These are phyloP conservation scores for Cercopithecus neglectus DNA, from an alignment of 2,797 vertebrate genomes.

Conservation along the genomic window DNA sequence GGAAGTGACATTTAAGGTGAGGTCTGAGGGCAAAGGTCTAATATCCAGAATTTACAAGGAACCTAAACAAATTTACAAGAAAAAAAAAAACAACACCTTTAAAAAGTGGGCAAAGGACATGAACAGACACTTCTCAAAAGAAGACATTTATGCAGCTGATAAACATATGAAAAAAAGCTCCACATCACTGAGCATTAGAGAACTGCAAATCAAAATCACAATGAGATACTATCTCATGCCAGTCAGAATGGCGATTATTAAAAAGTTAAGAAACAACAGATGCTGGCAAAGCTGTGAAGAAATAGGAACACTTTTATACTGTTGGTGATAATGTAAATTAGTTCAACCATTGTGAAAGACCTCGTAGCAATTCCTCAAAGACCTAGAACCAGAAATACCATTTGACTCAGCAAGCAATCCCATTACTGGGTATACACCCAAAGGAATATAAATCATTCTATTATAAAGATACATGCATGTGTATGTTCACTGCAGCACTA, in stretches of 20 bases:
- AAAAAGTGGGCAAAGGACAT: not conserved
- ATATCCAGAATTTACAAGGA: not conserved
- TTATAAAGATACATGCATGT: not conserved
- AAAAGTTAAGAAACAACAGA: not conserved
- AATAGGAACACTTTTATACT: not conserved
- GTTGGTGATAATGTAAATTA: not conserved
- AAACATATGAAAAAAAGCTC: not conserved
- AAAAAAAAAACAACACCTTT: not conserved
- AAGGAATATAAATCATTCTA: not conserved
- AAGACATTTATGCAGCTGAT: not conserved
- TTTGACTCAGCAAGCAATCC: not conserved
- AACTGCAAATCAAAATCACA: not conserved
- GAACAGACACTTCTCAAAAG: not conserved
- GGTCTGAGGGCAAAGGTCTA: not conserved
- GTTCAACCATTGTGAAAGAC: not conserved
- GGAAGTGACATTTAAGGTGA: not conserved
- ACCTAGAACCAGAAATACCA: not conserved
- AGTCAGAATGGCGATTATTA: not conserved
- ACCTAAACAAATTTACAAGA: not conserved
- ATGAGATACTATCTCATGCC: not conserved
- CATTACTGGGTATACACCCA: not conserved
- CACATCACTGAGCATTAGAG: not conserved
- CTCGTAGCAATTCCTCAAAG: not conserved
- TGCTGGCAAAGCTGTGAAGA: not conserved
- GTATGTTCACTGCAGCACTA: not conserved